phyloP scores from a whole-genome alignment of 1,140 invertebrate species.

The Pomacea maculata region DNA sequence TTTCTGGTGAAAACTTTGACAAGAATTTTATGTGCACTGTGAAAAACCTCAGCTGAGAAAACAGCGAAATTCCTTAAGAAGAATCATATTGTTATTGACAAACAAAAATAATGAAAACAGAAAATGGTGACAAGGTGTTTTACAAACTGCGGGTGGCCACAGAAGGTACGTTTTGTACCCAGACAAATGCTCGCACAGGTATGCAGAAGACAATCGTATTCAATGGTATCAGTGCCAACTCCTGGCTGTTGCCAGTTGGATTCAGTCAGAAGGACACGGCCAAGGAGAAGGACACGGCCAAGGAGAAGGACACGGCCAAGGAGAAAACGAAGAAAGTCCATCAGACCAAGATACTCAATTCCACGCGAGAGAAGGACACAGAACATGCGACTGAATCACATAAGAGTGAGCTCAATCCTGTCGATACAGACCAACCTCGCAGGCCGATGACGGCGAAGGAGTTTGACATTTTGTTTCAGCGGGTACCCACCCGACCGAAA shows the following conservation, averaged over 20 bases:
- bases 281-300: not conserved
- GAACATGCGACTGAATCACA: too few relatives aligned
- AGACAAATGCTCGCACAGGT: not conserved
- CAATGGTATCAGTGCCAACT: conserved; percentile 31
- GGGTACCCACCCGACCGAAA: conserved; percentile 14
- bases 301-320: not conserved
- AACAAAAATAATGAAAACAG: conserved; percentile 1
- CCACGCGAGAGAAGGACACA: too few relatives aligned
- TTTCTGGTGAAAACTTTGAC: too few relatives aligned
- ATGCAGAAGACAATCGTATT: conserved; percentile 14
- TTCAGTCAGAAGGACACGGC: not conserved
- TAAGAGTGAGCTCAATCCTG: too few relatives aligned
- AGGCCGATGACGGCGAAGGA: conserved; percentile 3
- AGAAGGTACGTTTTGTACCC: too few relatives aligned
- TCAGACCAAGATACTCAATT: too few relatives aligned
- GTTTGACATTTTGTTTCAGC: conserved; percentile 11
- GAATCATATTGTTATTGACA: too few relatives aligned
- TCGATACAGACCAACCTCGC: too few relatives aligned
- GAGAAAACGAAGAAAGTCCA: not conserved
- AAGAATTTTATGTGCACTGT: too few relatives aligned
- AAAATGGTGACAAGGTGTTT: conserved; percentile 6
- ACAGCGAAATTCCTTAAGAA: too few relatives aligned
- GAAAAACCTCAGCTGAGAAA: too few relatives aligned
- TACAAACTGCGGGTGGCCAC: conserved; percentile 13
- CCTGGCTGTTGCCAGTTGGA: conserved; percentile 27